phyloP scores from a whole-genome alignment of 2,113 vertebrate genomes.

The Centrocercus urophasianus region DNA sequence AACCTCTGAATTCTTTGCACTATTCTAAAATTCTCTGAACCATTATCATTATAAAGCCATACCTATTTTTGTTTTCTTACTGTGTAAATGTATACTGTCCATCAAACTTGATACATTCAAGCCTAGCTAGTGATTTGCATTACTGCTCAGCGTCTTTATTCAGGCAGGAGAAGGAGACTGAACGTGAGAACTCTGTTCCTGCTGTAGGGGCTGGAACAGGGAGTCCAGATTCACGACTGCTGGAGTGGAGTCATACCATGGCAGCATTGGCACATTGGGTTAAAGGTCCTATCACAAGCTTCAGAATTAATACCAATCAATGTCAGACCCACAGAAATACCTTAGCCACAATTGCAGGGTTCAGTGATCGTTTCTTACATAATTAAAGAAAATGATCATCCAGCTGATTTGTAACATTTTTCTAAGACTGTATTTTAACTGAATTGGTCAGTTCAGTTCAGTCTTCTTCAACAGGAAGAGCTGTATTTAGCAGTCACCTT shows the following conservation, averaged over 20 bases:
- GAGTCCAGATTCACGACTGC: neutral
- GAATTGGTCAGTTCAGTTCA: no score
- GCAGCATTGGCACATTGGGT: constrained; percentile 53
- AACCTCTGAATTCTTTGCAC: neutral
- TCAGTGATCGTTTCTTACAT: neutral
- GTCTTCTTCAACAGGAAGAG: neutral
- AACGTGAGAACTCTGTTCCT: neutral
- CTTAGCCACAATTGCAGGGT: constrained; percentile 3
- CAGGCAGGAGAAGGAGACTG: constrained; percentile 3
- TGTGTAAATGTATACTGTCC: neutral
- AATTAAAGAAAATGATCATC: constrained; percentile 27
- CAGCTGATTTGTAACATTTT: neutral
- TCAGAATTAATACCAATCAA: constrained; percentile 67
- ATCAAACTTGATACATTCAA: neutral
- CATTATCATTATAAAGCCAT: neutral
- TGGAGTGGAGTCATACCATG: neutral
- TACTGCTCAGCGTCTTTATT: constrained; percentile 4
- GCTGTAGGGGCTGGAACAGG: constrained; percentile 11
- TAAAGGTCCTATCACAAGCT: constrained; percentile 51
- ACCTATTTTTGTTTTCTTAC: constrained; percentile 21
- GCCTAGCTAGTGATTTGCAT: neutral
- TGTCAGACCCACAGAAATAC: constrained; percentile 24
- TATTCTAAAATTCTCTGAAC: neutral
- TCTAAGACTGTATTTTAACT: neutral
- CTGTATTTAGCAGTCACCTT: neutral